A percentile compares a stretch with the other conserved stretches of the same genome.
Evolutionary conservation across 1,140 invertebrate genomes (phyloP).

Genomic region (Cryptotermes secundus): DNA sequence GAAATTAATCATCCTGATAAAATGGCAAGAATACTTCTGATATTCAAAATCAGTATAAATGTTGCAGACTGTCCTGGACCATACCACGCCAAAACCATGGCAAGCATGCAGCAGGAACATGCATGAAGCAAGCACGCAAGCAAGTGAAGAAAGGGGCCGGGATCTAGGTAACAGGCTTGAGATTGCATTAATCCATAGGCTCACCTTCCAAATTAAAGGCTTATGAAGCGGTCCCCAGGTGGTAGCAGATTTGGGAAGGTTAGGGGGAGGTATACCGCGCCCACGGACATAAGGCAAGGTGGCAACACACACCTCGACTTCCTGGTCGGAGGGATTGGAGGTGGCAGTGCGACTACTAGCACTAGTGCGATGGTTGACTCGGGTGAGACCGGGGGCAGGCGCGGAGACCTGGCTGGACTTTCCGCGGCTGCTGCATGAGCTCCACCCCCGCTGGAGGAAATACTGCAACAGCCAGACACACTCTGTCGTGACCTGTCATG

Average conservation of each 20-base stretch:
- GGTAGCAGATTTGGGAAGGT: slow-evolving; percentile 64
- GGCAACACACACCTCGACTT: slow-evolving; percentile 41
- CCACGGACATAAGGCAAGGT: slow-evolving; percentile 47
- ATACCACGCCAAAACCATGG: neutral
- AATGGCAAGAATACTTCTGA: neutral
- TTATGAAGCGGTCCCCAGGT: slow-evolving; percentile 66
- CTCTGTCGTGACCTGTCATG: slow-evolving; percentile 18
- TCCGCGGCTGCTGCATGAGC: slow-evolving; percentile 44
- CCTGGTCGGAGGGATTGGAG: slow-evolving; percentile 42
- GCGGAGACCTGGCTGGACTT: slow-evolving; percentile 23
- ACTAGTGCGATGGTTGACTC: slow-evolving; percentile 26
- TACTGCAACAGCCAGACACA: slow-evolving; percentile 44
- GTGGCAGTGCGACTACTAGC: slow-evolving; percentile 38
- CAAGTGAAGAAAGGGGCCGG: slow-evolving; percentile 18
- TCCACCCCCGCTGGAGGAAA: slow-evolving; percentile 49
- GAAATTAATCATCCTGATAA: neutral
- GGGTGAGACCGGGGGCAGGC: slow-evolving; percentile 26
- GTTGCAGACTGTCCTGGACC: neutral
- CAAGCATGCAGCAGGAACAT: slow-evolving; percentile 1
- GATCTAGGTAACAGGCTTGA: slow-evolving; percentile 11
- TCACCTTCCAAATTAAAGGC: slow-evolving; percentile 67
- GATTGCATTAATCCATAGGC: slow-evolving; percentile 42
- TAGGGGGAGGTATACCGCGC: slow-evolving; percentile 42
- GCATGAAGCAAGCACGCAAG: neutral
- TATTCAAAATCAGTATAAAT: neutral